Percentiles rank a stretch among this genome's conserved stretches.
Conservation (phyloP, 2,797 vertebrate species). For the Falco berigora region DNA sequence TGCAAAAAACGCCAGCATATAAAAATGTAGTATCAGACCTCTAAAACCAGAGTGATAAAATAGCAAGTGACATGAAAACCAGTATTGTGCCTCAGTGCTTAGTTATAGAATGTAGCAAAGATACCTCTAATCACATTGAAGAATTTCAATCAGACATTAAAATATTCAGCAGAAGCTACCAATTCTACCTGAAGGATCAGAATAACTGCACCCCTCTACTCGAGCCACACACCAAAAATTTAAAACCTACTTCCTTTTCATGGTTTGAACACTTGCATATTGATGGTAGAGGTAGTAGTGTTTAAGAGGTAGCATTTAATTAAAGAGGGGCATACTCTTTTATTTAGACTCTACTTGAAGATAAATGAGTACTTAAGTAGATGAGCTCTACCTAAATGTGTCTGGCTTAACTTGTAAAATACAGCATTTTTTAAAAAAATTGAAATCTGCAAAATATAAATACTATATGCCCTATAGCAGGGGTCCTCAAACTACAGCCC, state of each 20-base stretch:
- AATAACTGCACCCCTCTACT: neutral
- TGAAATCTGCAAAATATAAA: neutral
- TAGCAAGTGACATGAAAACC: neutral
- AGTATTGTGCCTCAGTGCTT: neutral
- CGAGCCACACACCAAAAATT: neutral
- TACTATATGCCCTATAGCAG: neutral
- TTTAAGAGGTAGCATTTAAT: neutral
- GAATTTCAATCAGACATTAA: neutral
- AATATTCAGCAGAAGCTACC: neutral
- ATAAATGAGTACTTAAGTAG: neutral
- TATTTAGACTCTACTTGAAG: neutral
- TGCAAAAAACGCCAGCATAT: neutral
- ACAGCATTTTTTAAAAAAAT: neutral
- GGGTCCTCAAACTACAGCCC: too few relatives aligned
- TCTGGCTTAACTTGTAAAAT: neutral
- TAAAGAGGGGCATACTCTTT: neutral
- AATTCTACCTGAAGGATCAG: neutral
- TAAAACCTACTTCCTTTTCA: neutral
- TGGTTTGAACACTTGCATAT: neutral
- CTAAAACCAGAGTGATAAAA: neutral
- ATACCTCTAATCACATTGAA: neutral
- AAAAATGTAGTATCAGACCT: neutral
- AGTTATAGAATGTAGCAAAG: neutral
- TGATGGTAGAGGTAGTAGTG: neutral
- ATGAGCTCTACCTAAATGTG: neutral